Evolutionary conservation across 2,888 invertebrate genomes (phyloP).

Genomic region (Agapetus fuscipes): DNA sequence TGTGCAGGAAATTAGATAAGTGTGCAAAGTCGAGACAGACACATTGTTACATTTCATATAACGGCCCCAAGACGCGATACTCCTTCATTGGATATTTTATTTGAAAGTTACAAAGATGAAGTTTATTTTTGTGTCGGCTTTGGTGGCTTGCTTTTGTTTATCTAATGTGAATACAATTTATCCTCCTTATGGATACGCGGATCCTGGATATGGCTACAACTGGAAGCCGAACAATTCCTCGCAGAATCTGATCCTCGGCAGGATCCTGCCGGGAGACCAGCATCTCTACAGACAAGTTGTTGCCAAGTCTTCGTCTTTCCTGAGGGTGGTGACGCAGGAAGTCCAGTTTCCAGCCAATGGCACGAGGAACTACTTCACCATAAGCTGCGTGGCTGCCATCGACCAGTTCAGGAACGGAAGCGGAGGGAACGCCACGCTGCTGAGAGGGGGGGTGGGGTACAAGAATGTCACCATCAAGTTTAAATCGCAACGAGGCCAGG

Average conservation of each 20-base stretch:
- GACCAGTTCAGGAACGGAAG: slow-evolving; percentile 28
- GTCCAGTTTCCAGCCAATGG: slow-evolving; percentile 20
- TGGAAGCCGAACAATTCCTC: slow-evolving; percentile 12
- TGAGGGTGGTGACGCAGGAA: slow-evolving; percentile 20
- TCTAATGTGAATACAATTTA: too few relatives aligned
- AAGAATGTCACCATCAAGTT: slow-evolving; percentile 26
- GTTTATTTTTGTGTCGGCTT: too few relatives aligned
- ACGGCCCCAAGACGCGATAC: too few relatives aligned
- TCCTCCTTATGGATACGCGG: neutral
- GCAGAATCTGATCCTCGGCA: slow-evolving; percentile 12
- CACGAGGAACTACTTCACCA: slow-evolving; percentile 16
- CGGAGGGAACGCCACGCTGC: slow-evolving; percentile 25
- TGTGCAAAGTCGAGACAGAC: too few relatives aligned
- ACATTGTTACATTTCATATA: too few relatives aligned
- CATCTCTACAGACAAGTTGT: slow-evolving; percentile 12
- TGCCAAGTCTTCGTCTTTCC: slow-evolving; percentile 19
- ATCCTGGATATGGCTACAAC: slow-evolving; percentile 8
- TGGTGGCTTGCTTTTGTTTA: too few relatives aligned
- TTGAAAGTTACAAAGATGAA: too few relatives aligned
- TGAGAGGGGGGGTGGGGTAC: slow-evolving; percentile 27
- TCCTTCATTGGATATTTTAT: too few relatives aligned
- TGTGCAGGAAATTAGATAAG: too few relatives aligned
- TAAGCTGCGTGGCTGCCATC: slow-evolving; percentile 26
- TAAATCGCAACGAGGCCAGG: slow-evolving; percentile 27
- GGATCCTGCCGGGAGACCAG: slow-evolving; percentile 2